Percentiles rank a stretch among this genome's conserved stretches.
Conservation (phyloP, 2,113 vertebrate genomes). For the Chaetorhynchus papuensis region DNA sequence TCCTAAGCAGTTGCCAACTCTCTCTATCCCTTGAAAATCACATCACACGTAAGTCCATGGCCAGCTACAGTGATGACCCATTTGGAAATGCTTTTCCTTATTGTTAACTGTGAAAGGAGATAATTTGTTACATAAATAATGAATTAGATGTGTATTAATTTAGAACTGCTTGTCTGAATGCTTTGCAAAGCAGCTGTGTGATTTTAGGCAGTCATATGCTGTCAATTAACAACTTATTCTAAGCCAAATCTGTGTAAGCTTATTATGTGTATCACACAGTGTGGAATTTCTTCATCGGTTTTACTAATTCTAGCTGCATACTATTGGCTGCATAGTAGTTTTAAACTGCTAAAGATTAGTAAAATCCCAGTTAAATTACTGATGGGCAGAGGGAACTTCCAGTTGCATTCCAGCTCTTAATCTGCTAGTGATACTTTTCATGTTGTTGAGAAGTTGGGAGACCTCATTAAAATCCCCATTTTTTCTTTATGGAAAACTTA, state of each 20-base stretch:
- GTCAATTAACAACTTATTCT: conserved; percentile 46
- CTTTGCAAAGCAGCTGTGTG: conserved; percentile 43
- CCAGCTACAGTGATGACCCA: conserved; percentile 4
- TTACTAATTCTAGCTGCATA: conserved; percentile 18
- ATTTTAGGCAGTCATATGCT: conserved; percentile 49
- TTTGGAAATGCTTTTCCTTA: conserved; percentile 36
- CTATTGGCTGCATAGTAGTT: background rate
- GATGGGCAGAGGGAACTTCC: background rate
- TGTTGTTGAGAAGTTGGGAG: background rate
- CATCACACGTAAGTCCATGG: background rate
- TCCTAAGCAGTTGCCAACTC: background rate
- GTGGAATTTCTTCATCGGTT: conserved; percentile 39
- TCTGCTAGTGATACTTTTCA: conserved; percentile 14
- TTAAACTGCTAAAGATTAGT: conserved; percentile 25
- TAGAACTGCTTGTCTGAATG: conserved; percentile 49
- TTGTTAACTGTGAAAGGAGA: conserved; percentile 49
- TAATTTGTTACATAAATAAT: conserved; percentile 67
- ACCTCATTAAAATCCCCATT: background rate
- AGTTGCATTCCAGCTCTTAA: background rate
- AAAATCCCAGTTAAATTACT: conserved; percentile 21
- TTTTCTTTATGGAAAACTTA: background rate
- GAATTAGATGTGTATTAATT: conserved; percentile 55
- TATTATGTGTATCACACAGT: conserved; percentile 15
- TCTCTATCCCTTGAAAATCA: background rate
- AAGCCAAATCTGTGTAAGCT: conserved; percentile 45